Evolutionary conservation across 2,888 invertebrate species (phyloP).

Genomic region (Drosophila lutescens): DNA sequence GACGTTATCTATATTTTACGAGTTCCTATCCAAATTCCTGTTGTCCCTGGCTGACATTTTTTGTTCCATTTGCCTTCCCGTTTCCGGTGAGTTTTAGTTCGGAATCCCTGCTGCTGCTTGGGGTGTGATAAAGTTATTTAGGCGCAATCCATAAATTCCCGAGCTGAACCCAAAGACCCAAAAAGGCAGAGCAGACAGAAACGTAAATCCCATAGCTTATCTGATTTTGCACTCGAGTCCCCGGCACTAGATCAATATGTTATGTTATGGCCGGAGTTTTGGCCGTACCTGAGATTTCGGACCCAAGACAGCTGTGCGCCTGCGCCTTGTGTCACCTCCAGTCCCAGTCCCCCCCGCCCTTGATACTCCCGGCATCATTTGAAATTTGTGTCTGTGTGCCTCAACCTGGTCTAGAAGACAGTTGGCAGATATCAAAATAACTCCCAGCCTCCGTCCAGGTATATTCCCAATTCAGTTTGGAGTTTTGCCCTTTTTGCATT

Average conservation of each 20-base stretch:
- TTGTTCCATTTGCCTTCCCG: conserved; percentile 44
- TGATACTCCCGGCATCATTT: conserved; percentile 30
- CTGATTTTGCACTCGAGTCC: conserved; percentile 76
- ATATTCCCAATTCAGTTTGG: conserved; percentile 32
- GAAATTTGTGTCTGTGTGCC: conserved; percentile 33
- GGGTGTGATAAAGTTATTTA: conserved; percentile 81
- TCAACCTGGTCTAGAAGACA: conserved; percentile 35
- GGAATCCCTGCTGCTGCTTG: conserved; percentile 38
- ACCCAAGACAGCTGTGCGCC: conserved; percentile 71
- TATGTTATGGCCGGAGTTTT: conserved; percentile 32
- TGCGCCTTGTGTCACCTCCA: conserved; percentile 63
- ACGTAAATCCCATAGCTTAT: conserved; percentile 65
- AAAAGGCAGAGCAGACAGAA: conserved; percentile 36
- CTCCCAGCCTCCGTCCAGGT: conserved; percentile 50
- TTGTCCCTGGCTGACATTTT: conserved; percentile 35
- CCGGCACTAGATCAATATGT: conserved; percentile 74
- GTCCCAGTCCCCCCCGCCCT: conserved; percentile 6
- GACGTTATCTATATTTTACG: conserved; percentile 75
- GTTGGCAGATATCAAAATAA: conserved; percentile 44
- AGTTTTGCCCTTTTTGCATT: conserved; percentile 46
- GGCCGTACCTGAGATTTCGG: conserved; percentile 31
- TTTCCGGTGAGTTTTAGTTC: conserved; percentile 63
- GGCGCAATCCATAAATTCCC: conserved; percentile 82
- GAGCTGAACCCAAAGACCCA: conserved; percentile 30
- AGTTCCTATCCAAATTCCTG: conserved; percentile 51